phyloP scores from a whole-genome alignment of 1,140 invertebrate species.

The Papilio machaon region DNA sequence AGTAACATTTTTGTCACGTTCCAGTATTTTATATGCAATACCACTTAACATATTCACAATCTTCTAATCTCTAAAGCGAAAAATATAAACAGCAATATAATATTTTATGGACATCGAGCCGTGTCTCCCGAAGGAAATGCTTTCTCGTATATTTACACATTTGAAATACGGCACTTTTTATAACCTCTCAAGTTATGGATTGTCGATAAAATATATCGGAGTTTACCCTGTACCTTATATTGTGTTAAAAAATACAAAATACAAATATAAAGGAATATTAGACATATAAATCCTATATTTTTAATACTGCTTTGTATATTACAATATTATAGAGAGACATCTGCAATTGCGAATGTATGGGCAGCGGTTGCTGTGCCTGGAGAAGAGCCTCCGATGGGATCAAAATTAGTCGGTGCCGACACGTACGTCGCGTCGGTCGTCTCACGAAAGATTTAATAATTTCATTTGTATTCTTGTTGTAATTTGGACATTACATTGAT shows the following conservation, averaged over 20 bases:
- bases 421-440: too few relatives aligned
- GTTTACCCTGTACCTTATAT: constrained; percentile 45
- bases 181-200: constrained; percentile 74
- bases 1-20: neutral
- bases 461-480: too few relatives aligned
- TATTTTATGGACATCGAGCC: constrained; percentile 64
- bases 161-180: constrained; percentile 75
- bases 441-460: too few relatives aligned
- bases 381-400: too few relatives aligned
- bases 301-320: too few relatives aligned
- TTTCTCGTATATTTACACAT: constrained; percentile 74
- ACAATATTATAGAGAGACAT: too few relatives aligned
- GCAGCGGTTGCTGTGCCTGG: too few relatives aligned
- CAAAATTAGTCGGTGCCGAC: too few relatives aligned
- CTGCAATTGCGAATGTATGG: too few relatives aligned
- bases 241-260: constrained; percentile 1
- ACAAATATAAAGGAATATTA: neutral
- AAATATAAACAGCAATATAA: constrained; percentile 68
- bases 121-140: constrained; percentile 46
- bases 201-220: constrained; percentile 69
- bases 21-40: constrained; percentile 34
- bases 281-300: too few relatives aligned
- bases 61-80: constrained; percentile 63
- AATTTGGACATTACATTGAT: too few relatives aligned
- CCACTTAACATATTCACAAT: constrained; percentile 43